A percentile compares a stretch with the other conserved stretches of the same genome.
Evolutionary conservation across 2,113 vertebrate species (phyloP).

Genomic region (Dipodomys merriami): DNA sequence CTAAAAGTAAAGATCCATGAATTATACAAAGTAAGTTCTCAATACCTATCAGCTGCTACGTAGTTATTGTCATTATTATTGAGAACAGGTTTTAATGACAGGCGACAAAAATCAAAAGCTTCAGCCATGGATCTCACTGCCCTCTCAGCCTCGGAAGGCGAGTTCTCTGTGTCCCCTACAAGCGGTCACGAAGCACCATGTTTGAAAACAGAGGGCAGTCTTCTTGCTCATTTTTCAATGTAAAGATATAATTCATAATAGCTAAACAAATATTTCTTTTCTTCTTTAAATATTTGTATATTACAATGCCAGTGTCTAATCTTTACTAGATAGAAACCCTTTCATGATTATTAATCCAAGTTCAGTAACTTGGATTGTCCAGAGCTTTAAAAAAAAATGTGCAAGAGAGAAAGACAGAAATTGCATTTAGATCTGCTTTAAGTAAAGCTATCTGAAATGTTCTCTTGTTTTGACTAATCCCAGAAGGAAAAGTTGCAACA

Average conservation of each 20-base stretch:
- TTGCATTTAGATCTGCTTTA: constrained; percentile 62
- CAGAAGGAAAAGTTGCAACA: constrained; percentile 80
- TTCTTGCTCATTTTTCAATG: constrained; percentile 11
- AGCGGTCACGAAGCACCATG: neutral
- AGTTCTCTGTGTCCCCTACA: neutral
- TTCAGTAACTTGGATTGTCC: constrained; percentile 44
- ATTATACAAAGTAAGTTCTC: neutral
- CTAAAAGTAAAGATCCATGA: constrained; percentile 1
- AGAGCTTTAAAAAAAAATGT: constrained; percentile 27
- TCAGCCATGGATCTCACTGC: neutral
- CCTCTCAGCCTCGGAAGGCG: neutral
- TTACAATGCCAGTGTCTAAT: constrained; percentile 16
- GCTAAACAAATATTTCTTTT: constrained; percentile 11
- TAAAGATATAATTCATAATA: constrained; percentile 48
- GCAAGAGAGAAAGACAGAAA: neutral
- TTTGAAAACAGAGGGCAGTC: constrained; percentile 29
- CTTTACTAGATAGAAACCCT: neutral
- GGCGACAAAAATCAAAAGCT: neutral
- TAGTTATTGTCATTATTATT: neutral
- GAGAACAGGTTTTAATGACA: neutral
- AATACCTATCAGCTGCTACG: constrained; percentile 5
- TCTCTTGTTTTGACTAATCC: constrained; percentile 79
- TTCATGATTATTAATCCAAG: constrained; percentile 32
- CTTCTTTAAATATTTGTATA: constrained; percentile 27
- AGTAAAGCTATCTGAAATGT: constrained; percentile 73